phyloP scores from a whole-genome alignment of 1,140 invertebrate species.

The Drosophila novamexicana region DNA sequence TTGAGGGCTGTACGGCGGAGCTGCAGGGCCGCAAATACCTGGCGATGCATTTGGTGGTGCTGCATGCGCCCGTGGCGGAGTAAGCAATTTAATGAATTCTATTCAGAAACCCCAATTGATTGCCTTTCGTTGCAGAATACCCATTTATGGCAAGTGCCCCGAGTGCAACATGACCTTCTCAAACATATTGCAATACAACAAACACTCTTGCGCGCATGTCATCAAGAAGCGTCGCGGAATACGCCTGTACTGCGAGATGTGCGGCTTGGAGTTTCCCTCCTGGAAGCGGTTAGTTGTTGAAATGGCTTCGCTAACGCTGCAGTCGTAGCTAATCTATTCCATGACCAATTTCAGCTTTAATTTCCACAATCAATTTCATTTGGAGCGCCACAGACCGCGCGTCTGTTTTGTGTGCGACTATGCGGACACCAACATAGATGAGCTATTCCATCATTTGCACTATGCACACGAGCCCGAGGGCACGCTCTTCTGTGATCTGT shows the following conservation, averaged over 20 bases:
- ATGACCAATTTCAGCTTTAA: slow-evolving; percentile 52
- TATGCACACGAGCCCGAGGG: slow-evolving; percentile 68
- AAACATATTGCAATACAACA: slow-evolving; percentile 72
- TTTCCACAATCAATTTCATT: slow-evolving; percentile 80
- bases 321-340: slow-evolving; percentile 1
- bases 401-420: slow-evolving; percentile 69
- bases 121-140: slow-evolving; percentile 42
- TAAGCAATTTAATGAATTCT: slow-evolving; percentile 15
- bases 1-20: slow-evolving; percentile 47
- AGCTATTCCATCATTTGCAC: slow-evolving; percentile 74
- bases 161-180: slow-evolving; percentile 75
- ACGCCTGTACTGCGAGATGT: slow-evolving; percentile 66
- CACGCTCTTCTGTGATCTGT: slow-evolving; percentile 69
- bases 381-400: slow-evolving; percentile 69
- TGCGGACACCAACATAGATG: slow-evolving; percentile 62
- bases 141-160: slow-evolving; percentile 72
- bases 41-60: slow-evolving; percentile 68
- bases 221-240: slow-evolving; percentile 61
- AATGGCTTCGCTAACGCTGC: neutral
- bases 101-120: neutral
- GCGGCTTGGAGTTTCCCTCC: slow-evolving; percentile 69
- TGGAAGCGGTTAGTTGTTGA: slow-evolving; percentile 63
- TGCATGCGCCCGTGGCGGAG: slow-evolving; percentile 70
- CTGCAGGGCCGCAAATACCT: slow-evolving; percentile 44
- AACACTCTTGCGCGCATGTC: slow-evolving; percentile 74